Evolutionary conservation across 1,140 invertebrate genomes (phyloP).

Genomic region (Leptestheria dahalacensis): DNA sequence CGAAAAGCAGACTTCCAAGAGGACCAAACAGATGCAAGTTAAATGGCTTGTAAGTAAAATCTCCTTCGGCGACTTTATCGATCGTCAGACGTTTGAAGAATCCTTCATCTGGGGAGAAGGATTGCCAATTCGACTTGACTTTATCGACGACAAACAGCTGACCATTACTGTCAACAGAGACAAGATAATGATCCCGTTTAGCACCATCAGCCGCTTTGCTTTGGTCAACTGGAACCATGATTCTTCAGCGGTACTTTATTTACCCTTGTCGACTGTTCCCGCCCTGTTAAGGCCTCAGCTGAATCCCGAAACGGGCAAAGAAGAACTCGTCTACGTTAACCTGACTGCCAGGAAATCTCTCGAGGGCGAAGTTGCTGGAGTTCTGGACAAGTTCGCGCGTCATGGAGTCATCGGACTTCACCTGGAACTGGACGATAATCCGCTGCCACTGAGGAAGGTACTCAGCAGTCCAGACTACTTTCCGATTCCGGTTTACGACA

Average conservation of each 20-base stretch:
- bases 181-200: not conserved
- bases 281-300: no score
- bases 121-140: not conserved
- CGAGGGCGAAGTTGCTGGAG: not conserved
- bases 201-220: not conserved
- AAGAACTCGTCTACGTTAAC: not conserved
- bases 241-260: not conserved
- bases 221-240: not conserved
- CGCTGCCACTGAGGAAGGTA: not conserved
- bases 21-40: not conserved
- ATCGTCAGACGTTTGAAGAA: not conserved
- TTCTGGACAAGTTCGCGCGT: not conserved
- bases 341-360: not conserved
- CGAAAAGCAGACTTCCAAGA: not conserved
- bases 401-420: not conserved
- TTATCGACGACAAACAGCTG: not conserved
- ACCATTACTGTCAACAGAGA: not conserved
- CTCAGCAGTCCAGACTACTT: not conserved
- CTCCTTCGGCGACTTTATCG: not conserved
- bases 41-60: not conserved
- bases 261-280: not conserved
- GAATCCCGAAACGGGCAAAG: no score
- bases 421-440: not conserved
- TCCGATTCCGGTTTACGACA: not conserved
- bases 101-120: not conserved